Conservation (phyloP, 2,888 invertebrate genomes). For the Carabus problematicus region DNA sequence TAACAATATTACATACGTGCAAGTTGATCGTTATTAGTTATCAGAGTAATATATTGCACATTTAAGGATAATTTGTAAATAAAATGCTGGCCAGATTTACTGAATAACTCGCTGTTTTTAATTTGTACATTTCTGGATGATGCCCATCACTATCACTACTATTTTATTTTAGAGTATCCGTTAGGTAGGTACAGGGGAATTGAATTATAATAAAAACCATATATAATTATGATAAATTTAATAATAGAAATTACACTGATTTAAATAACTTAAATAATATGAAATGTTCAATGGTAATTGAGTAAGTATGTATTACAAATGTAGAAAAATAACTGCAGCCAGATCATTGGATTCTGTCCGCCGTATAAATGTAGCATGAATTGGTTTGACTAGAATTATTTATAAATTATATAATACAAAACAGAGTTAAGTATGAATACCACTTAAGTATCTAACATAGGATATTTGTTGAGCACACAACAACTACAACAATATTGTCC, state of each 20-base stretch:
- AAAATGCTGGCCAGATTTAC: too few relatives aligned
- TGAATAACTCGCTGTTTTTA: too few relatives aligned
- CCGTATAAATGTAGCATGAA: background rate
- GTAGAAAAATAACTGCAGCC: slow-evolving; percentile 32
- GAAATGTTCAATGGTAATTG: slow-evolving; percentile 4
- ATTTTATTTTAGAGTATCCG: too few relatives aligned
- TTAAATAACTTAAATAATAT: slow-evolving; percentile 37
- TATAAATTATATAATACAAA: slow-evolving; percentile 26
- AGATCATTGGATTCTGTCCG: background rate
- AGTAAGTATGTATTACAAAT: slow-evolving; percentile 24
- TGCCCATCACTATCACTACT: too few relatives aligned
- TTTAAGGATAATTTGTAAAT: too few relatives aligned
- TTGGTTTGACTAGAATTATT: slow-evolving; percentile 28
- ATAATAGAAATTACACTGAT: background rate
- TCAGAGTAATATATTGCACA: too few relatives aligned
- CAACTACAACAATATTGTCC: background rate
- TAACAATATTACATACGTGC: too few relatives aligned
- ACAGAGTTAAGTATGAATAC: slow-evolving; percentile 28
- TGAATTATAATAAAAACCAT: too few relatives aligned
- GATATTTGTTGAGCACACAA: slow-evolving; percentile 13
- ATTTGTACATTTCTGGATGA: too few relatives aligned
- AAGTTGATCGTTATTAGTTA: too few relatives aligned
- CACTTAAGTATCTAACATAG: slow-evolving; percentile 29
- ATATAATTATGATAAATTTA: background rate
- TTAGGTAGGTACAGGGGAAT: too few relatives aligned